Conservation (phyloP, 1,140 invertebrate genomes). For the Drosophila albomicans region DNA sequence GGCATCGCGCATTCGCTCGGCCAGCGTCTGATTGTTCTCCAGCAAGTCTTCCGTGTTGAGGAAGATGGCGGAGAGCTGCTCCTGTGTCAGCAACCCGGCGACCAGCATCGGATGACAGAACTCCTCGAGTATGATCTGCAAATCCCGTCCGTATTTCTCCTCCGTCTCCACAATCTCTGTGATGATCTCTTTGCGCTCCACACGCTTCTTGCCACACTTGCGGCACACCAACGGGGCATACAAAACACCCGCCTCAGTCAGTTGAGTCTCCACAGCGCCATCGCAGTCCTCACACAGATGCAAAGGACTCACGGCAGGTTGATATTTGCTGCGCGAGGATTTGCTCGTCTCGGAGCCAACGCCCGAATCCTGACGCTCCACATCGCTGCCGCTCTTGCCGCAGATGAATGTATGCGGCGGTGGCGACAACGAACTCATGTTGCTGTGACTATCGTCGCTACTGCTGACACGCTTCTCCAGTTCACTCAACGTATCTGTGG, state of each 20-base stretch:
- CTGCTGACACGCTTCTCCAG: constrained; percentile 66
- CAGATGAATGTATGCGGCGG: constrained; percentile 74
- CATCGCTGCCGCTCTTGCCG: constrained; percentile 86
- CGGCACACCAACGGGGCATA: constrained; percentile 93
- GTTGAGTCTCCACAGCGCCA: constrained; percentile 88
- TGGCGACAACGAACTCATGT: constrained; percentile 86
- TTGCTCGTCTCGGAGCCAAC: constrained; percentile 97
- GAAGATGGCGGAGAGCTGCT: constrained; percentile 95
- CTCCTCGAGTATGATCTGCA: constrained; percentile 96
- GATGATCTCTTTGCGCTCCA: constrained; percentile 97
- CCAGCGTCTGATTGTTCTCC: constrained; percentile 94
- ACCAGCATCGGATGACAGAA: constrained; percentile 97
- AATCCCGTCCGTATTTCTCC: constrained; percentile 96
- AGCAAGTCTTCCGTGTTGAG: constrained; percentile 97
- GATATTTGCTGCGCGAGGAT: constrained; percentile 91
- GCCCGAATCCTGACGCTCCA: constrained; percentile 96
- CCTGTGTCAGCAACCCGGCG: constrained; percentile 92
- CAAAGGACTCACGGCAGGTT: constrained; percentile 86
- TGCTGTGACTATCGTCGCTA: constrained; percentile 87
- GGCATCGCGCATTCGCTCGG: constrained; percentile 93
- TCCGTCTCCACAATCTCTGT: constrained; percentile 98
- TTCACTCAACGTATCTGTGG: constrained; percentile 86
- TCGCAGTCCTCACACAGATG: constrained; percentile 92
- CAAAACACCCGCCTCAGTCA: constrained; percentile 89
- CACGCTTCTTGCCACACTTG: constrained; percentile 94